phyloP scores from a whole-genome alignment of 2,113 vertebrate species.

The Ramphastos sulfuratus region DNA sequence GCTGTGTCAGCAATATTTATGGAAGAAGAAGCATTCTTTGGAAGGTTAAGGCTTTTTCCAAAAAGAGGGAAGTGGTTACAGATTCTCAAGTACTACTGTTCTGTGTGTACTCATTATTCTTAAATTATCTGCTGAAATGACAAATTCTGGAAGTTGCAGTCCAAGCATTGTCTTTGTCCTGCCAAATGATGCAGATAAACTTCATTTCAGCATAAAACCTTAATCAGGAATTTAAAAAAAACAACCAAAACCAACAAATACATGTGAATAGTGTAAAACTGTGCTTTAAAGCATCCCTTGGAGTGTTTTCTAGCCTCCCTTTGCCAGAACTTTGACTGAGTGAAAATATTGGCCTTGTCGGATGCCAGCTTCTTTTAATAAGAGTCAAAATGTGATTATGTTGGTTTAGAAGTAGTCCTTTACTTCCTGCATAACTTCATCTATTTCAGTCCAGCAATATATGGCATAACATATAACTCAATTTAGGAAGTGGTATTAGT shows the following conservation, averaged over 20 bases:
- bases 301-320: not conserved
- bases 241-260: not conserved
- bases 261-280: not conserved
- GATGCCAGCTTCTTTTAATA: not conserved
- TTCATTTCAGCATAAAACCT: not conserved
- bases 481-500: not conserved
- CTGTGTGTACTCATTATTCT: not conserved
- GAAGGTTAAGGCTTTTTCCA: conserved; percentile 18
- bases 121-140: conserved; percentile 4
- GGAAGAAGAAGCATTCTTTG: not conserved
- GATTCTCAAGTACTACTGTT: not conserved
- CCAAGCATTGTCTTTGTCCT: not conserved
- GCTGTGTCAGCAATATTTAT: conserved; percentile 60
- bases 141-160: conserved; percentile 10
- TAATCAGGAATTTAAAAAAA: not conserved
- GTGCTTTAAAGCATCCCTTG: not conserved
- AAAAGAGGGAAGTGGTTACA: not conserved
- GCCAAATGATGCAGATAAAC: conserved; percentile 16
- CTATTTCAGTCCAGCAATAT: not conserved
- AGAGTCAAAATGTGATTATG: not conserved
- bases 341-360: not conserved
- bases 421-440: not conserved
- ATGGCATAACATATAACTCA: not conserved
- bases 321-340: not conserved
- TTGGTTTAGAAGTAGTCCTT: not conserved